Percentiles rank a stretch among this genome's conserved stretches.
Conservation (phyloP, 2,797 vertebrate genomes). For the Linurgus olivaceus region DNA sequence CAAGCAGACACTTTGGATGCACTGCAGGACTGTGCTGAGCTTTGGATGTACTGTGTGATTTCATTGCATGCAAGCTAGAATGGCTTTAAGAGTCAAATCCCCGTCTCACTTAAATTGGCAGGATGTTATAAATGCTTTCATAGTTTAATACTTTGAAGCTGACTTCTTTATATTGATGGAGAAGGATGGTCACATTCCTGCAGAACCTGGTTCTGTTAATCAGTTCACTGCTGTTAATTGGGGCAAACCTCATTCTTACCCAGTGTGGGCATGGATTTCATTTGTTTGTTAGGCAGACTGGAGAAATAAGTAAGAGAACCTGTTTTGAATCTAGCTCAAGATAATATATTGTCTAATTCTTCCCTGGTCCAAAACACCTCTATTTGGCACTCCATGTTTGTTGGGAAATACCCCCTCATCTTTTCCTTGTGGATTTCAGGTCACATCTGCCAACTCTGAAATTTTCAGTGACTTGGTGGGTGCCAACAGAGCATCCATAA, state of each 20-base stretch:
- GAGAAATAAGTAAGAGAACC: not conserved
- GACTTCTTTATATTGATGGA: not conserved
- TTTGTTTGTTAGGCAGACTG: not conserved
- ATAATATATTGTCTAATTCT: not conserved
- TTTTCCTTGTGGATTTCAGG: not conserved
- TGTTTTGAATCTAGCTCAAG: not conserved
- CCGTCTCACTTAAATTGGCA: not conserved
- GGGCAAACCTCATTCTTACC: not conserved
- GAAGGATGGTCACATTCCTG: not conserved
- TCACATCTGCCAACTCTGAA: not conserved
- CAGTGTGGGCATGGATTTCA: not conserved
- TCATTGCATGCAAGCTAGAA: slow-evolving; percentile 13
- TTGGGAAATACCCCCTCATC: not conserved
- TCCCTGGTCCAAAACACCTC: not conserved
- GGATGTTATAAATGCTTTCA: not conserved
- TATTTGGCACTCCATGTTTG: not conserved
- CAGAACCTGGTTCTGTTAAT: not conserved
- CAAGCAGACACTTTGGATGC: not conserved
- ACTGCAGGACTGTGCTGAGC: not conserved
- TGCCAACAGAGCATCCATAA: not conserved
- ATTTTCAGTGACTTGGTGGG: not conserved
- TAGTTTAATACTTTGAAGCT: not conserved
- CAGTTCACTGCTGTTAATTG: not conserved
- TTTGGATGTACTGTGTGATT: not conserved
- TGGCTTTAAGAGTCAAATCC: not conserved